Conservation (phyloP, 23 tunicate genomes). For the Trididemnum nubilum region DNA sequence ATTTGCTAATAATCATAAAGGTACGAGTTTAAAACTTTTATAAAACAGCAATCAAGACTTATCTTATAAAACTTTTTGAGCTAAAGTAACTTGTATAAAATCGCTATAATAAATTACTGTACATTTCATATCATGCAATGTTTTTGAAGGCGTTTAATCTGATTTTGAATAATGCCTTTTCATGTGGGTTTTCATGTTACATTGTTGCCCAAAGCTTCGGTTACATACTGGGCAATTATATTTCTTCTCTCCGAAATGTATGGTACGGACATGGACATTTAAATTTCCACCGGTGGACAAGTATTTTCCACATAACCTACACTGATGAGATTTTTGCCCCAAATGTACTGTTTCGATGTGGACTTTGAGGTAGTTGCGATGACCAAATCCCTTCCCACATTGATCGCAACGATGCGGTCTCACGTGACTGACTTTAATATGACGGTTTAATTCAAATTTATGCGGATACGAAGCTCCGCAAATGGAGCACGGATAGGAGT, state of each 20-base stretch:
- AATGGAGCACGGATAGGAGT: conserved; percentile 56
- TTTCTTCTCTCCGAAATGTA: conserved; percentile 94
- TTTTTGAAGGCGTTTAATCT: too few species aligned
- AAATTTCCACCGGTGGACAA: conserved; percentile 93
- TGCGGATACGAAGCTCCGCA: conserved; percentile 89
- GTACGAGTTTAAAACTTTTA: too few species aligned
- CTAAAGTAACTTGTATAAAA: too few species aligned
- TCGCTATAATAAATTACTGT: too few species aligned
- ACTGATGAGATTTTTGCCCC: conserved; percentile 81
- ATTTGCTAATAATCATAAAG: too few species aligned
- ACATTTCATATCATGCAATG: too few species aligned
- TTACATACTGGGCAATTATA: conserved; percentile 89
- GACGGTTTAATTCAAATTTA: conserved; percentile 90
- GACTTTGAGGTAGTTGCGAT: conserved; percentile 81
- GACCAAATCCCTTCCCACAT: conserved; percentile 96
- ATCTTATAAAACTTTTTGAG: too few species aligned
- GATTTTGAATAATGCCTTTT: conserved; percentile 70
- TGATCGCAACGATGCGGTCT: conserved; percentile 85
- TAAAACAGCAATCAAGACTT: too few species aligned
- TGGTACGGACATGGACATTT: conserved; percentile 92
- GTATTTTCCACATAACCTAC: conserved; percentile 85
- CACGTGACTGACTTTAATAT: conserved; percentile 93
- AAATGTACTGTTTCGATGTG: conserved; percentile 96
- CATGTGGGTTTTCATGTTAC: conserved; percentile 99
- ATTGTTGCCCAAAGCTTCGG: conserved; percentile 96